Conservation (phyloP, 2,888 invertebrate species). For the Therioaphis trifolii region DNA sequence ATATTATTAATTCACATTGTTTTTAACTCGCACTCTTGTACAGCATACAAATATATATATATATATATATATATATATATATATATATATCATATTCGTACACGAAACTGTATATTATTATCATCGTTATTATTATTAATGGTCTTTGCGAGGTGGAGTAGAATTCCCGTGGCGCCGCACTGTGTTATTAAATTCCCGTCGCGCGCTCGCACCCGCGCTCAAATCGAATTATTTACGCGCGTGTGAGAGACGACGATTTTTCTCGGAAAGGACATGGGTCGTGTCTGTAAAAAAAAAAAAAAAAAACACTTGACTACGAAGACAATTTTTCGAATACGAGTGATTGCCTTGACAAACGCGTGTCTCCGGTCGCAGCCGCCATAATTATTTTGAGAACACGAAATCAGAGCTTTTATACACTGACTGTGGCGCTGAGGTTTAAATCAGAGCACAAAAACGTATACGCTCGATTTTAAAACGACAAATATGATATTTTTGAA, state of each 20-base stretch:
- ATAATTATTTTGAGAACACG: too few species aligned
- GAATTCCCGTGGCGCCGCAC: not conserved
- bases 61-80: too few species aligned
- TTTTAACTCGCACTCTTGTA: too few species aligned
- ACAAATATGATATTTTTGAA: too few species aligned
- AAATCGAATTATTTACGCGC: conserved; percentile 24
- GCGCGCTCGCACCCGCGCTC: not conserved
- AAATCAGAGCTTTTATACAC: too few species aligned
- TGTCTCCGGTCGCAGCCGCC: too few species aligned
- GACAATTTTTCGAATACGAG: not conserved
- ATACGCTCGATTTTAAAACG: too few species aligned
- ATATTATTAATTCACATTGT: not conserved
- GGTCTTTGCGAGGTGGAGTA: not conserved
- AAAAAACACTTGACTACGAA: not conserved
- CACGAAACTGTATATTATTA: not conserved
- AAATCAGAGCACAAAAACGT: too few species aligned
- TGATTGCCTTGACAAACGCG: not conserved
- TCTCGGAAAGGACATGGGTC: conserved; percentile 1
- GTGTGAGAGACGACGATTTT: conserved; percentile 25
- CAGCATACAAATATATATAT: too few species aligned
- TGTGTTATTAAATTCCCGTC: conserved; percentile 11
- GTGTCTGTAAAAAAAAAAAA: not conserved
- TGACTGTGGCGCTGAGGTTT: too few species aligned
- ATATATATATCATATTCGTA: not conserved
- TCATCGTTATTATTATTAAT: not conserved